Evolutionary conservation across 2,888 invertebrate genomes (phyloP).

Genomic region (Sesamia inferens): DNA sequence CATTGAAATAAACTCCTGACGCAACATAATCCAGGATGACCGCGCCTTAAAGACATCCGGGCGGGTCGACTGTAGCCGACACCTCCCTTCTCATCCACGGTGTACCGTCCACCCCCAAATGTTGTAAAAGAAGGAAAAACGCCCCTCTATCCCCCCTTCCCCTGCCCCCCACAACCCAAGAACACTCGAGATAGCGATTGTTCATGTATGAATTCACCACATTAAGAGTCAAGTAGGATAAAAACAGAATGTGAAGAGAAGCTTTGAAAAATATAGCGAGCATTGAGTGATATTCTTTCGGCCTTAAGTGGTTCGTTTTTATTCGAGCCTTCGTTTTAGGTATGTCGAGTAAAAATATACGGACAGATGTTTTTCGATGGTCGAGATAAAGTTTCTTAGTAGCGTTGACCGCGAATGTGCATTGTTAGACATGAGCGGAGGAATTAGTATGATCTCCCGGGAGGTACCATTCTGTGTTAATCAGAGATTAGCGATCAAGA

Average conservation of each 20-base stretch:
- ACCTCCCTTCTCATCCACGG: conserved; percentile 56
- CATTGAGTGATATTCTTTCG: conserved; percentile 83
- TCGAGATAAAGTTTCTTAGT: conserved; percentile 60
- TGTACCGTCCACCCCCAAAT: conserved; percentile 68
- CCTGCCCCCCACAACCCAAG: conserved; percentile 65
- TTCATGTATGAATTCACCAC: conserved; percentile 93
- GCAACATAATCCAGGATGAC: conserved; percentile 62
- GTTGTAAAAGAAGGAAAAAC: conserved; percentile 81
- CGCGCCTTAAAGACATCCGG: conserved; percentile 69
- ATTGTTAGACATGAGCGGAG: conserved; percentile 26
- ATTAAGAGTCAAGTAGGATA: conserved; percentile 92
- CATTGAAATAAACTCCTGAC: conserved; percentile 63
- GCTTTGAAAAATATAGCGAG: conserved; percentile 85
- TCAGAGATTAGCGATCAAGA: conserved; percentile 49
- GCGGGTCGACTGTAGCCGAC: conserved; percentile 65
- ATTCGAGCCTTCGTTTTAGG: conserved; percentile 64
- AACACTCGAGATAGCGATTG: conserved; percentile 87
- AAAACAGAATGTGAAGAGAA: conserved; percentile 87
- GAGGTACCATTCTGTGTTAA: conserved; percentile 59
- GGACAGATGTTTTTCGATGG: conserved; percentile 64
- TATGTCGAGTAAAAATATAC: conserved; percentile 60
- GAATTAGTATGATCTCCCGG: conserved; percentile 30
- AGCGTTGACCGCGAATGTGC: conserved; percentile 26
- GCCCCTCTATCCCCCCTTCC: conserved; percentile 61
- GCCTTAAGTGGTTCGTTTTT: conserved; percentile 67